Percentiles rank a stretch among this genome's conserved stretches.
phyloP scores from a whole-genome alignment of 2,888 invertebrate species.

The Lasioglossum calceatum region DNA sequence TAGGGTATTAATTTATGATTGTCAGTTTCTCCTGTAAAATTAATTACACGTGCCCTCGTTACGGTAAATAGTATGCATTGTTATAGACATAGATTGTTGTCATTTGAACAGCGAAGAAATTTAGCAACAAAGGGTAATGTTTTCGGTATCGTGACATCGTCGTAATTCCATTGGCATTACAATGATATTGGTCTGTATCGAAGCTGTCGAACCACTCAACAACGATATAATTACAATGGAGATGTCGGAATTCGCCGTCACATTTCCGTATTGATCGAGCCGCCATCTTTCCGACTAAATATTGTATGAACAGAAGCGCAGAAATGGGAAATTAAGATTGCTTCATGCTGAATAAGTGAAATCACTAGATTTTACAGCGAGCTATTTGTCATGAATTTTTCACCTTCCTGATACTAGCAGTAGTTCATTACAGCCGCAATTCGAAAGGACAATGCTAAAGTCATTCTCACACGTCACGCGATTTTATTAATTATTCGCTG shows the following conservation, averaged over 20 bases:
- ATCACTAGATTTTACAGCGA: neutral
- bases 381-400: neutral
- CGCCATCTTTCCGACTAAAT: constrained; percentile 9
- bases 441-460: neutral
- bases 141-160: neutral
- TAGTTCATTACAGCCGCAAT: neutral
- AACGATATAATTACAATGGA: neutral
- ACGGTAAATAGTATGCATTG: neutral
- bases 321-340: neutral
- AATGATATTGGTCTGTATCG: neutral
- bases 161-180: neutral
- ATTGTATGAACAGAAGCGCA: neutral
- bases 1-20: neutral
- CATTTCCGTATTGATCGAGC: neutral
- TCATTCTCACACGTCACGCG: constrained; percentile 31
- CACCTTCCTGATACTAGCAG: too few species aligned
- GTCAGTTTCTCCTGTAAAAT: neutral
- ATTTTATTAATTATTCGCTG: constrained; percentile 43
- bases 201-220: neutral
- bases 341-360: neutral
- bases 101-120: neutral
- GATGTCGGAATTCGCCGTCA: neutral
- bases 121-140: neutral
- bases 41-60: neutral
- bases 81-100: neutral